These are phyloP conservation scores for Pantherophis vulpinus DNA, from an alignment of 2,797 vertebrate species.

Conservation along the genomic window DNA sequence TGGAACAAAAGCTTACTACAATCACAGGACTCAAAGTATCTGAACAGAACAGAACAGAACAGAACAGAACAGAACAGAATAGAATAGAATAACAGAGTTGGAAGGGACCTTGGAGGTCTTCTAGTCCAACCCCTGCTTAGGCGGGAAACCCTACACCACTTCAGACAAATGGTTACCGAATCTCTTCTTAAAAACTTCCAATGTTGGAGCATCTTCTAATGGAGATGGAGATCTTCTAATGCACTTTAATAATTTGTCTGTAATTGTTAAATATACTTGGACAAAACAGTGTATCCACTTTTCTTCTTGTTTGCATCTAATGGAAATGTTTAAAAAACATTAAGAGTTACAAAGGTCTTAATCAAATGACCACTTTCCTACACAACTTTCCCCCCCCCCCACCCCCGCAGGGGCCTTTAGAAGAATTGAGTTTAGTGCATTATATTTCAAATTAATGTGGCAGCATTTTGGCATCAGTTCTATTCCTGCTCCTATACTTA, in stretches of 20 bases:
- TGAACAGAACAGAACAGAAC: not conserved
- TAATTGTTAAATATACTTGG: conserved; percentile 23
- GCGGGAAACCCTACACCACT: too few species aligned
- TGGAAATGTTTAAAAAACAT: conserved; percentile 1
- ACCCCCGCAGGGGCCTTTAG: not conserved
- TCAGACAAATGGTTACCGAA: too few species aligned
- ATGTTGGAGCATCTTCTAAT: too few species aligned
- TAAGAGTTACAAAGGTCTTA: not conserved
- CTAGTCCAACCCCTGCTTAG: too few species aligned
- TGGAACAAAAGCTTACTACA: conserved; percentile 36
- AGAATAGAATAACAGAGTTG: too few species aligned
- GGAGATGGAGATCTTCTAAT: conserved; percentile 24
- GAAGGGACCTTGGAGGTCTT: too few species aligned
- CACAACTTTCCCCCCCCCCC: not conserved
- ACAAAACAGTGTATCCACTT: not conserved
- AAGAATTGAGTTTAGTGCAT: not conserved
- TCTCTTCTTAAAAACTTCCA: too few species aligned
- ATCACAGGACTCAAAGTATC: conserved; percentile 15
- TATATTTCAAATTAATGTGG: not conserved
- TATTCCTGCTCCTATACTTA: not conserved
- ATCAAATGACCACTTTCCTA: not conserved
- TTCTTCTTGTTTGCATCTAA: not conserved
- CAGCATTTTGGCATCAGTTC: not conserved
- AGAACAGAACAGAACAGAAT: too few species aligned
- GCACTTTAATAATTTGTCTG: conserved; percentile 27